Conservation (phyloP, 2,888 invertebrate genomes). For the Sussaba pulchella region DNA sequence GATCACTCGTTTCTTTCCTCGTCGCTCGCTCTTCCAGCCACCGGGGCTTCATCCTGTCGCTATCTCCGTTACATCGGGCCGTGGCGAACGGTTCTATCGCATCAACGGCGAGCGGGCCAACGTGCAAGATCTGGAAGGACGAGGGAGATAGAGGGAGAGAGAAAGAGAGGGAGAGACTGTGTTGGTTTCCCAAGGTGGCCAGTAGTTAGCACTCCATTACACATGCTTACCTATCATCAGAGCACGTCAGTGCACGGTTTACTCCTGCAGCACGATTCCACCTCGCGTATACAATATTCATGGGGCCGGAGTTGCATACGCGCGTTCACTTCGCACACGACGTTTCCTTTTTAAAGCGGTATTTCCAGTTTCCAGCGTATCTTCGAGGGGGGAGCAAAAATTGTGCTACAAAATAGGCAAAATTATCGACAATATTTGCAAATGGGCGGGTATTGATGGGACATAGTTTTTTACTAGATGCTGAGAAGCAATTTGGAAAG, state of each 20-base stretch:
- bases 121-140: constrained; percentile 8
- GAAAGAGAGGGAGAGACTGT: constrained; percentile 66
- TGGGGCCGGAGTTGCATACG: constrained; percentile 5
- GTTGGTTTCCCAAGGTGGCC: constrained; percentile 79
- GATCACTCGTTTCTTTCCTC: not conserved
- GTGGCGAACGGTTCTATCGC: constrained; percentile 15
- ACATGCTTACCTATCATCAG: constrained; percentile 83
- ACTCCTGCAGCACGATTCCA: constrained; percentile 66
- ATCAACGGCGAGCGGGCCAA: not conserved
- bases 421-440: too few species aligned
- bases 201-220: constrained; percentile 83
- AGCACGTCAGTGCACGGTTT: constrained; percentile 77
- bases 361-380: not conserved
- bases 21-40: too few species aligned
- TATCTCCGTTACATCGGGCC: constrained; percentile 60
- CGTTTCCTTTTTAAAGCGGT: not conserved
- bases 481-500: too few species aligned
- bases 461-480: too few species aligned
- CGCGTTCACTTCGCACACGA: not conserved
- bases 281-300: constrained; percentile 59
- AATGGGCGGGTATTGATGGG: too few species aligned
- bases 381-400: not conserved
- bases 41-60: constrained; percentile 32
- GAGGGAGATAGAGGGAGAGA: constrained; percentile 16
- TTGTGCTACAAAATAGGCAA: not conserved